Percentiles rank a stretch among this genome's conserved stretches.
Evolutionary conservation across 2,797 vertebrate genomes (phyloP).

Genomic region (Coregonus suidteri): DNA sequence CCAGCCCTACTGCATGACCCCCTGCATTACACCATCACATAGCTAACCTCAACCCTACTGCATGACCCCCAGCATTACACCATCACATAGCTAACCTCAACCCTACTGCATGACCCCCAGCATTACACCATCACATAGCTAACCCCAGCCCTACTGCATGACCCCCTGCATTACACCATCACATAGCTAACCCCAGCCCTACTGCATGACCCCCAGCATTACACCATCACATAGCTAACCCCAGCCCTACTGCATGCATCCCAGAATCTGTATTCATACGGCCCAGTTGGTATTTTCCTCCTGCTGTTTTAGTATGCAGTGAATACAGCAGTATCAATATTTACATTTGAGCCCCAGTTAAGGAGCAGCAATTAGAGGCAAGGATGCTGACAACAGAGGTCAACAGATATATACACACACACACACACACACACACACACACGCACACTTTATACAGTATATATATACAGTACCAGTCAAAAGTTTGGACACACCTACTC

Average conservation of each 20-base stretch:
- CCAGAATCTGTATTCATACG: constrained; percentile 24
- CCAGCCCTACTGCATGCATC: background rate
- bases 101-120: too few species aligned
- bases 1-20: too few species aligned
- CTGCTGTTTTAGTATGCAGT: constrained; percentile 6
- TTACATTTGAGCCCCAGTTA: constrained; percentile 43
- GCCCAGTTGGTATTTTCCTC: background rate
- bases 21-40: too few species aligned
- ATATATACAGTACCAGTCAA: too few species aligned
- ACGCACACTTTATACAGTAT: too few species aligned
- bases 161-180: too few species aligned
- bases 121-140: too few species aligned
- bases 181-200: background rate
- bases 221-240: too few species aligned
- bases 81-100: too few species aligned
- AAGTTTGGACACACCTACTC: too few species aligned
- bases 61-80: too few species aligned
- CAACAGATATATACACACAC: constrained; percentile 14
- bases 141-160: too few species aligned
- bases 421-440: background rate
- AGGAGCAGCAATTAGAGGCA: constrained; percentile 38
- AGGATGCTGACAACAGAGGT: constrained; percentile 48
- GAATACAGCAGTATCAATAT: constrained; percentile 50
- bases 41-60: background rate
- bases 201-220: background rate